Conservation (phyloP, 2,888 invertebrate species). For the Catocala sponsa region DNA sequence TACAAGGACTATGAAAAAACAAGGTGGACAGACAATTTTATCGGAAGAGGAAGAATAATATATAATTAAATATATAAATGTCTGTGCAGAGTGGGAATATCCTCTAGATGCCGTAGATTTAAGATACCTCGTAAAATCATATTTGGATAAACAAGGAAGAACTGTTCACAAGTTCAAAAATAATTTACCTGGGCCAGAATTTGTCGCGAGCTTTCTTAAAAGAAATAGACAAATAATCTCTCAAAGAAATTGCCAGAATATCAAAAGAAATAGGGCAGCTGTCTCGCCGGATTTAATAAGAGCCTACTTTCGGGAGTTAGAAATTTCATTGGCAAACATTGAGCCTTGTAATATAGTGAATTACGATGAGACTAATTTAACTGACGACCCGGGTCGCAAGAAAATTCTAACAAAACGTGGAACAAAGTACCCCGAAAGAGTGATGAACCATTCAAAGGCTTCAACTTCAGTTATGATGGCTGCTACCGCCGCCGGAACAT, state of each 20-base stretch:
- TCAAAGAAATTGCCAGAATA: constrained; percentile 35
- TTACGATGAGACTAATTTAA: neutral
- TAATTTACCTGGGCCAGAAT: constrained; percentile 39
- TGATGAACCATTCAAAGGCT: too few species aligned
- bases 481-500: too few species aligned
- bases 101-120: constrained; percentile 41
- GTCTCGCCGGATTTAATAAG: neutral
- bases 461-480: too few species aligned
- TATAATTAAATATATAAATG: constrained; percentile 39
- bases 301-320: neutral
- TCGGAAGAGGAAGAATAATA: constrained; percentile 33
- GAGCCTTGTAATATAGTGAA: neutral
- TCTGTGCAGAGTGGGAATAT: constrained; percentile 50
- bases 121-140: constrained; percentile 39
- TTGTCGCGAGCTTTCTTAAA: constrained; percentile 28
- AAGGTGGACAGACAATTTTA: constrained; percentile 44
- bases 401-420: too few species aligned
- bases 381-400: too few species aligned
- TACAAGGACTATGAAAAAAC: constrained; percentile 29
- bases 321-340: neutral
- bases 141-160: constrained; percentile 38
- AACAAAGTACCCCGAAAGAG: too few species aligned
- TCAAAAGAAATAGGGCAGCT: constrained; percentile 24
- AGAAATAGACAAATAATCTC: constrained; percentile 18
- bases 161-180: constrained; percentile 40